Evolutionary conservation across 2,113 vertebrate species (phyloP).

Genomic region (Psephotus haematonotus): DNA sequence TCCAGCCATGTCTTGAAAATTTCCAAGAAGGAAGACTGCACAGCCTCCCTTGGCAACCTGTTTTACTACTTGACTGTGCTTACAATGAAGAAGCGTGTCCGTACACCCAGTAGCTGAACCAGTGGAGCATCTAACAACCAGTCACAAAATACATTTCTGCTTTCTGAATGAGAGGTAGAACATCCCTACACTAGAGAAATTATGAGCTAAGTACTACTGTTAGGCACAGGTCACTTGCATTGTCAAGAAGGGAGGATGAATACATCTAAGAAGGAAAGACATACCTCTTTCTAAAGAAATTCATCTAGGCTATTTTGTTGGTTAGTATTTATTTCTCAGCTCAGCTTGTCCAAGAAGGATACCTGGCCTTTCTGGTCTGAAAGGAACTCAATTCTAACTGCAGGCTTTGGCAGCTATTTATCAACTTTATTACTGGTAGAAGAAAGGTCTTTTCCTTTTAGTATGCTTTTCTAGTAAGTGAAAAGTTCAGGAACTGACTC

Average conservation of each 20-base stretch:
- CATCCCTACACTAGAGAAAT: background rate
- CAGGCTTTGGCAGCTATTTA: background rate
- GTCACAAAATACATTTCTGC: background rate
- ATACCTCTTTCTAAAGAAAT: background rate
- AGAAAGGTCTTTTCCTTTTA: background rate
- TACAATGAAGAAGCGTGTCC: background rate
- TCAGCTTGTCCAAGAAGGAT: background rate
- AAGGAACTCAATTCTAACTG: background rate
- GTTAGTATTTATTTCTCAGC: background rate
- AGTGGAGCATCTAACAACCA: background rate
- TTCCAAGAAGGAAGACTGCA: background rate
- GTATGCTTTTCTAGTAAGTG: background rate
- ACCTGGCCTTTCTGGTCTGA: background rate
- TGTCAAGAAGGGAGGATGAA: background rate
- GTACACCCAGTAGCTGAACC: background rate
- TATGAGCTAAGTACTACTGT: background rate
- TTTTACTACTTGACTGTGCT: background rate
- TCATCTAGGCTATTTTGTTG: background rate
- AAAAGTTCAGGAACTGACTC: background rate
- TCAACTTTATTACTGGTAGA: background rate
- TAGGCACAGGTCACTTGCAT: background rate
- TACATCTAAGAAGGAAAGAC: background rate
- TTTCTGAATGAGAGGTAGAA: background rate
- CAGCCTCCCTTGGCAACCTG: background rate
- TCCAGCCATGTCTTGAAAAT: conserved; percentile 2